A percentile compares a stretch with the other conserved stretches of the same genome.
These are phyloP conservation scores for Cossypha polioptera DNA, from an alignment of 2,797 vertebrate genomes.

Conservation along the genomic window DNA sequence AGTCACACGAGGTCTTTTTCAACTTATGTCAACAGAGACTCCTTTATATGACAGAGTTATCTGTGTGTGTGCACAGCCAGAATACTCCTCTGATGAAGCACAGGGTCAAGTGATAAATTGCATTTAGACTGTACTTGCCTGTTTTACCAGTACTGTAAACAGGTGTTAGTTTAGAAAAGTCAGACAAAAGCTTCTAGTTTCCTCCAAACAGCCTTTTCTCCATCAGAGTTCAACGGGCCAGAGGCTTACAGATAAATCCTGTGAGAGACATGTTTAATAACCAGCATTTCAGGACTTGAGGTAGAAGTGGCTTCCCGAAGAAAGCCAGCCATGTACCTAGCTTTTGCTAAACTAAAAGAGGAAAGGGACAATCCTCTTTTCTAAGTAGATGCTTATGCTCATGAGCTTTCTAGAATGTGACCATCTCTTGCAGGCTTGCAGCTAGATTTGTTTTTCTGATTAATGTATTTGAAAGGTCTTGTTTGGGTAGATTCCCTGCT, in stretches of 20 bases:
- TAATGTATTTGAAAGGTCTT: neutral
- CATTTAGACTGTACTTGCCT: neutral
- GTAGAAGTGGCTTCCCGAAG: neutral
- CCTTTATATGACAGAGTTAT: neutral
- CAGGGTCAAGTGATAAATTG: neutral
- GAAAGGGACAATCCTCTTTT: neutral
- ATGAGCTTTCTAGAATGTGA: neutral
- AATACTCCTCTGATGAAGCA: neutral
- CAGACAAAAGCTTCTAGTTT: neutral
- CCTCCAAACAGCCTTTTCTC: neutral
- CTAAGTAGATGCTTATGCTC: neutral
- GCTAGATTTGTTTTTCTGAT: neutral
- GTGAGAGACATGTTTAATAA: neutral
- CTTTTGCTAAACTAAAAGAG: neutral
- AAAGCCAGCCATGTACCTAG: fast-evolving
- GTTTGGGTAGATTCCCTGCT: neutral
- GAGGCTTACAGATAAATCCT: fast-evolving
- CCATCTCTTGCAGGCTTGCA: neutral
- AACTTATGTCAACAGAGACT: neutral
- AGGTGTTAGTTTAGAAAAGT: neutral
- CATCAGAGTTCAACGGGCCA: neutral
- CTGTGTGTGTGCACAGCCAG: neutral
- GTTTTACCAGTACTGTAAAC: neutral
- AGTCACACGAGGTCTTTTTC: neutral
- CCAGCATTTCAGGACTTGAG: neutral